Conservation (phyloP, 2,888 invertebrate genomes). For the Xestia c-nigrum region DNA sequence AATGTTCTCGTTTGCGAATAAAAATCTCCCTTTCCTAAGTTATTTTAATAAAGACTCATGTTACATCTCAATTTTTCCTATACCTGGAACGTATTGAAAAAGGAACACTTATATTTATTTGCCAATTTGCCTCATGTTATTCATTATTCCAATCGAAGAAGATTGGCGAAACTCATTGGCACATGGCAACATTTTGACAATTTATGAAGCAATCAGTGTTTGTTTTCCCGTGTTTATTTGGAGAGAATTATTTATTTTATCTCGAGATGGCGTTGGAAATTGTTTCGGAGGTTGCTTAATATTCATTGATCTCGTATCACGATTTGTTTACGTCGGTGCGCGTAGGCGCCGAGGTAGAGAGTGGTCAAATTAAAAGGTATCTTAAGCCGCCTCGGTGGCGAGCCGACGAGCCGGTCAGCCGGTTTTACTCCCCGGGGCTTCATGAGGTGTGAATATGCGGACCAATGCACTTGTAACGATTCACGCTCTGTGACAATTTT, state of each 20-base stretch:
- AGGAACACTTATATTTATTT: constrained; percentile 78
- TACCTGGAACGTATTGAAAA: constrained; percentile 71
- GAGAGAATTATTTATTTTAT: constrained; percentile 85
- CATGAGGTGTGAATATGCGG: constrained; percentile 85
- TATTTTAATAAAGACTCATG: constrained; percentile 66
- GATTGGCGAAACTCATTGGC: constrained; percentile 79
- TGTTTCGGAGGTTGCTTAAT: constrained; percentile 86
- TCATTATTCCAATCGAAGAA: constrained; percentile 79
- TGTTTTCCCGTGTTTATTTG: constrained; percentile 84
- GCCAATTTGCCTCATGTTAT: constrained; percentile 82
- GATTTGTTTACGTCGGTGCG: constrained; percentile 85
- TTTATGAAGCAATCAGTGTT: constrained; percentile 88
- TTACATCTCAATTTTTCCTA: constrained; percentile 78
- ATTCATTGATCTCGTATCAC: constrained; percentile 87
- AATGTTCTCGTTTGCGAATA: background rate
- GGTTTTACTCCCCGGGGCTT: constrained; percentile 83
- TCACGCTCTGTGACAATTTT: constrained; percentile 78
- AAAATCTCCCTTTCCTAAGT: background rate
- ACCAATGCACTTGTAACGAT: constrained; percentile 77
- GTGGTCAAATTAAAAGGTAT: constrained; percentile 82
- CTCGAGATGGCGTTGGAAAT: constrained; percentile 83
- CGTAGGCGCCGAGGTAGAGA: constrained; percentile 81
- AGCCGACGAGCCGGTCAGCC: constrained; percentile 65
- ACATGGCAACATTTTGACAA: constrained; percentile 83
- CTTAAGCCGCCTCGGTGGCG: constrained; percentile 60